These are phyloP conservation scores for Drosophila repletoides DNA, from an alignment of 1,140 invertebrate species.

Conservation along the genomic window DNA sequence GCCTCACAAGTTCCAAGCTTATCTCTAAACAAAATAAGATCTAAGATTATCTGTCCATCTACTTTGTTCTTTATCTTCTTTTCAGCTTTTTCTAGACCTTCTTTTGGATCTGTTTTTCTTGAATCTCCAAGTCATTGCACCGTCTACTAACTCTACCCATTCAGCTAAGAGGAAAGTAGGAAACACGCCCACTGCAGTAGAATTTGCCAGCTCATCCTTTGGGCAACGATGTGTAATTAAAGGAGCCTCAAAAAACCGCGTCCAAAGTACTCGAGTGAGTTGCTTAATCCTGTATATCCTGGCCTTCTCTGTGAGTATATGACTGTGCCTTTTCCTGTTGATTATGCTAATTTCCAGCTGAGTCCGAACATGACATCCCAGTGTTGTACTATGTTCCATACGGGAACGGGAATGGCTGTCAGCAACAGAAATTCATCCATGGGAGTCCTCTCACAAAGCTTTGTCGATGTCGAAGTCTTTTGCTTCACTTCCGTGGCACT, in stretches of 20 bases:
- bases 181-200: constrained; percentile 42
- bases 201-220: constrained; percentile 75
- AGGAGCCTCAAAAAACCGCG: constrained; percentile 58
- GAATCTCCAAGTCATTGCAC: constrained; percentile 64
- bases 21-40: constrained; percentile 43
- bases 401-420: constrained; percentile 17
- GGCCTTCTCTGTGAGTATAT: constrained; percentile 7
- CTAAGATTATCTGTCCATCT: constrained; percentile 46
- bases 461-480: constrained; percentile 41
- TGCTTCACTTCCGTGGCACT: constrained; percentile 58
- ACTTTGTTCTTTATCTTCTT: constrained; percentile 7
- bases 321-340: constrained; percentile 79
- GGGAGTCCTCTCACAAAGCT: constrained; percentile 40
- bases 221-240: constrained; percentile 72
- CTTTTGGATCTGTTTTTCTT: no score
- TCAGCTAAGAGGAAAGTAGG: neutral
- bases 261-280: constrained; percentile 46
- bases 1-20: no score
- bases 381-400: constrained; percentile 30
- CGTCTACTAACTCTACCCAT: constrained; percentile 25
- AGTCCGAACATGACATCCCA: constrained; percentile 55
- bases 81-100: no score
- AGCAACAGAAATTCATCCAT: constrained; percentile 40
- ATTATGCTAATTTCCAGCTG: constrained; percentile 74
- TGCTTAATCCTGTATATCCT: constrained; percentile 27